A percentile compares a stretch with the other conserved stretches of the same genome.
Evolutionary conservation across 1,140 invertebrate species (phyloP).

Genomic region (Drosophila kikkawai): DNA sequence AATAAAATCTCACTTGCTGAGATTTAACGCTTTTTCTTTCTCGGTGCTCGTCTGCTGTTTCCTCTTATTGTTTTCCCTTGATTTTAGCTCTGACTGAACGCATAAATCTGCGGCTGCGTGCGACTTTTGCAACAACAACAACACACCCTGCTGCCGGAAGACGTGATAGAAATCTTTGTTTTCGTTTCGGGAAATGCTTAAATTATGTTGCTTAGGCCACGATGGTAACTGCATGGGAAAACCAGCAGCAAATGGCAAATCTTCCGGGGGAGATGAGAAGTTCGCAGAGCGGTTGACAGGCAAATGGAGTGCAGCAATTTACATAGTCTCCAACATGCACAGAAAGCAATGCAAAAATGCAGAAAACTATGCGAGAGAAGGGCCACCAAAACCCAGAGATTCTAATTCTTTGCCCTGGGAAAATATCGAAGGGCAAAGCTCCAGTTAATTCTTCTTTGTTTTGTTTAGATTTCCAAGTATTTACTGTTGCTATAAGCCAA

Average conservation of each 20-base stretch:
- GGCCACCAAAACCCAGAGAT: not conserved
- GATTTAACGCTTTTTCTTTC: slow-evolving; percentile 11
- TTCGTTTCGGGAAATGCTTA: slow-evolving; percentile 58
- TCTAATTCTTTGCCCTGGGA: not conserved
- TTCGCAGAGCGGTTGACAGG: slow-evolving; percentile 24
- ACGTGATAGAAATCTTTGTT: slow-evolving; percentile 60
- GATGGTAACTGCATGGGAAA: slow-evolving; percentile 34
- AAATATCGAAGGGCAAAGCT: slow-evolving; percentile 3
- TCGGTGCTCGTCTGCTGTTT: not conserved
- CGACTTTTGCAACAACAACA: slow-evolving; percentile 45
- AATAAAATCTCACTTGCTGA: not conserved
- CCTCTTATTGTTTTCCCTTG: slow-evolving; percentile 27
- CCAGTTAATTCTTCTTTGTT: not conserved
- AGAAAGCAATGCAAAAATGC: slow-evolving; percentile 1
- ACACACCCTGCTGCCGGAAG: slow-evolving; percentile 41
- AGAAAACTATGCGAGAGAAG: not conserved
- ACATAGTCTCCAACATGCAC: slow-evolving; percentile 40
- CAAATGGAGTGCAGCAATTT: slow-evolving; percentile 58
- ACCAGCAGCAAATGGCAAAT: slow-evolving; percentile 22
- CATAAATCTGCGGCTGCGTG: slow-evolving; percentile 64
- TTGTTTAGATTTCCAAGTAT: not conserved
- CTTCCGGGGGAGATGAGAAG: slow-evolving; percentile 3
- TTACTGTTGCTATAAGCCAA: not conserved
- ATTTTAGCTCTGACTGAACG: slow-evolving; percentile 40
- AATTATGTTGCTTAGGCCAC: slow-evolving; percentile 54